These are phyloP conservation scores for Cynaeus angustus DNA, from an alignment of 2,888 invertebrate species.

Conservation along the genomic window DNA sequence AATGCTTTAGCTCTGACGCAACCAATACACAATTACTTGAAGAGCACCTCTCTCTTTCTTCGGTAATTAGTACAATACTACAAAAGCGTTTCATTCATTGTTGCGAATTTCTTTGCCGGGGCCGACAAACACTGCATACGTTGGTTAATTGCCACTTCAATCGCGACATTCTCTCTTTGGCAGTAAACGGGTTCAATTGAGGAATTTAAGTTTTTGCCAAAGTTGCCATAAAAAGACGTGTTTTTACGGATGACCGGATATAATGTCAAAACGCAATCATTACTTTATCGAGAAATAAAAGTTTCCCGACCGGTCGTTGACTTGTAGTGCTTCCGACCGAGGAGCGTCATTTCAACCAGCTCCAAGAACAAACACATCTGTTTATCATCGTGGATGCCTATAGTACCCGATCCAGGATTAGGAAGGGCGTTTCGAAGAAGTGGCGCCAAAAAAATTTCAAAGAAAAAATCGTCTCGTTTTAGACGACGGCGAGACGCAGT, in stretches of 20 bases:
- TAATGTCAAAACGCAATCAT: slow-evolving; percentile 37
- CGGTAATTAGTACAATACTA: slow-evolving; percentile 7
- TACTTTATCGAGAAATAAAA: slow-evolving; percentile 40
- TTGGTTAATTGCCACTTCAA: slow-evolving; percentile 35
- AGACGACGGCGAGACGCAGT: slow-evolving; percentile 39
- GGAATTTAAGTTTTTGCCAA: not conserved
- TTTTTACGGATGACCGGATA: slow-evolving; percentile 43
- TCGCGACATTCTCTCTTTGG: not conserved
- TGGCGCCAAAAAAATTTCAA: slow-evolving; percentile 33
- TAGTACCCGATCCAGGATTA: slow-evolving; percentile 5
- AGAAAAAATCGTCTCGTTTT: slow-evolving; percentile 7
- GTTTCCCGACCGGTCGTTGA: slow-evolving; percentile 43
- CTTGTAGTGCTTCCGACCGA: slow-evolving; percentile 10
- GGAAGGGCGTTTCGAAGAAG: slow-evolving; percentile 5
- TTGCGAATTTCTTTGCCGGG: slow-evolving; percentile 26
- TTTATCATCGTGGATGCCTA: slow-evolving; percentile 16
- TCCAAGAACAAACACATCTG: slow-evolving; percentile 28
- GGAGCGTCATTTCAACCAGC: slow-evolving; percentile 3
- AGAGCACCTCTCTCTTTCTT: slow-evolving; percentile 9
- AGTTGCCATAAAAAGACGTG: slow-evolving; percentile 7
- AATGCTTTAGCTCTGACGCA: slow-evolving; percentile 23
- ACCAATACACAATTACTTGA: slow-evolving; percentile 3
- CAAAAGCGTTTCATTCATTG: slow-evolving; percentile 31
- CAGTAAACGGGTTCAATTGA: slow-evolving; percentile 14
- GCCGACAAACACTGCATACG: slow-evolving; percentile 37